Evolutionary conservation across 2,113 vertebrate genomes (phyloP), one percentile per base, ranked within the genome.

Genomic region (Vicugna pacos): DNA sequence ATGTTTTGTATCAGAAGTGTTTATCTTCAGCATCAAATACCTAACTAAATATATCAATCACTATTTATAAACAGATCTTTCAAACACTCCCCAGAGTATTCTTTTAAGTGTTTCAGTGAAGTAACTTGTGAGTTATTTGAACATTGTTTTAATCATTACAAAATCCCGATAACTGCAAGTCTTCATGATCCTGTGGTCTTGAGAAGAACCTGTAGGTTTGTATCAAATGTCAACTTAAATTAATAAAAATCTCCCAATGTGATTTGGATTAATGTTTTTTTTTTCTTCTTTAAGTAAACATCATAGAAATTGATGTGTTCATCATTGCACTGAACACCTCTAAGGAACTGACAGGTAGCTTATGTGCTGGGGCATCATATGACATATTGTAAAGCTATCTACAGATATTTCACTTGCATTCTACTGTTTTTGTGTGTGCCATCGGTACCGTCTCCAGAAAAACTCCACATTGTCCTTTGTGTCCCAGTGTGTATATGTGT

Each of bases 31-130:
- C 90, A 96, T 50, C 91, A 96, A 96, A 83, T 95, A 52, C 15
- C 24, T 94, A 70, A 70, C 35, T 95, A 93, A 98, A 82, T 95
- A 90, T 96, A 89, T 85, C 90, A 96, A 48, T 98, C 82, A 90
- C 96, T 98, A 98, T 99, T 99, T 99, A 99, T 98, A 94, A 98
- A 96, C 83, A 97, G 95, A 87, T 35, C 86, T 97, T 98, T 97
- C 97, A 96, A 96, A 92, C 97, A 97, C 97, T 97, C 98, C 98
- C 95, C 95, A 97, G 94, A 98, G 95, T 96, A 88, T 96, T 97
- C 83, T 96, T 96, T 77, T 81, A 98, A 95, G 93, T 97, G 91
- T 97, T 97, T 98, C 67, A 94, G 42, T 96, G 95, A 97, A 97
- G 72, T 98, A 96, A 90, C 93, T 97, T 97, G 90, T 97, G 97